Evolutionary conservation across 2,113 vertebrate species (phyloP).

Genomic region (Phrynocephalus versicolor): DNA sequence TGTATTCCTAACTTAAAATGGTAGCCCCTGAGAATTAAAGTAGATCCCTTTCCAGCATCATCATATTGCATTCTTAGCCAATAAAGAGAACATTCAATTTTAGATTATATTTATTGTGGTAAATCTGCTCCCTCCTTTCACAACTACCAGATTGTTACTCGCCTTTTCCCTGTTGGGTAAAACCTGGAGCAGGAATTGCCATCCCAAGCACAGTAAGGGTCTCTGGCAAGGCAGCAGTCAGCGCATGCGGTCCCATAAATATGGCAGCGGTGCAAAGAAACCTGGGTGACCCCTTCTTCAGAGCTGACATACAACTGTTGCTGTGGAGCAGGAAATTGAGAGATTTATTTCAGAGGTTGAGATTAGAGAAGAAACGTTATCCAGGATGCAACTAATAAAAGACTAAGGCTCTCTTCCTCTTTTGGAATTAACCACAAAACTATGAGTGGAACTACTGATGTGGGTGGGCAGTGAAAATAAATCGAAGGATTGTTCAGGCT

Average conservation of each 20-base stretch:
- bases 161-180: conserved; percentile 96
- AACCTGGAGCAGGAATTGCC: conserved; percentile 95
- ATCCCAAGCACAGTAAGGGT: conserved; percentile 98
- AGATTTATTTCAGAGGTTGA: conserved; percentile 52
- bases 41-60: not conserved
- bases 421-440: conserved; percentile 44
- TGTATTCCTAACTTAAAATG: not conserved
- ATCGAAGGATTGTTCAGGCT: conserved; percentile 48
- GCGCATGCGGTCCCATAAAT: conserved; percentile 94
- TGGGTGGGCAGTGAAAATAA: conserved; percentile 52
- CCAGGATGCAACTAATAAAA: not conserved
- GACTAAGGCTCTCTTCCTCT: conserved; percentile 37
- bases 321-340: conserved; percentile 70
- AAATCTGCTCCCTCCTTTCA: not conserved
- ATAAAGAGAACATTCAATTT: not conserved
- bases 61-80: not conserved
- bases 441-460: conserved; percentile 32
- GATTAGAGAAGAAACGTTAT: conserved; percentile 30
- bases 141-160: not conserved
- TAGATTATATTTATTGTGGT: not conserved
- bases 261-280: conserved; percentile 93
- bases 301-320: conserved; percentile 98
- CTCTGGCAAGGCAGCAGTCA: conserved; percentile 95
- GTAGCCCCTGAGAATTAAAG: not conserved
- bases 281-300: conserved; percentile 90